These are phyloP conservation scores for Amorpha juglandis DNA, from an alignment of 2,888 invertebrate genomes.

Conservation along the genomic window DNA sequence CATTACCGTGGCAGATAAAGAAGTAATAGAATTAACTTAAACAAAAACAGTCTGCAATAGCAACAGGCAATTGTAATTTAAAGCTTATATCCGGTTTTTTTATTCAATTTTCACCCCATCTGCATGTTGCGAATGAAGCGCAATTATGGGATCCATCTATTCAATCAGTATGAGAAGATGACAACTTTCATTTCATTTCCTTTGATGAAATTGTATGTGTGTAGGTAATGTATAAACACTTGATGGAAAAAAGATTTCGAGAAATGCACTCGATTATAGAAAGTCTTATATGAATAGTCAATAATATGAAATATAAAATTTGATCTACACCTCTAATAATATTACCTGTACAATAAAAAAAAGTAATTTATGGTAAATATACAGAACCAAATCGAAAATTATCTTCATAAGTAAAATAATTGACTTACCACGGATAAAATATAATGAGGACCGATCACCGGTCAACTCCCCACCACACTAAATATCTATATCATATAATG, in stretches of 20 bases:
- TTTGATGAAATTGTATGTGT: background rate
- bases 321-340: too few relatives aligned
- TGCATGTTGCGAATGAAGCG: background rate
- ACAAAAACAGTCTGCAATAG: background rate
- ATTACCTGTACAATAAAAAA: too few relatives aligned
- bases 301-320: too few relatives aligned
- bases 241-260: too few relatives aligned
- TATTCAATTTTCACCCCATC: background rate
- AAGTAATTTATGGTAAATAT: too few relatives aligned
- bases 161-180: background rate
- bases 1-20: too few relatives aligned
- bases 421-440: conserved; percentile 52
- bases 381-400: background rate
- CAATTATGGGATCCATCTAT: background rate
- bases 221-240: too few relatives aligned
- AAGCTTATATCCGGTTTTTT: background rate
- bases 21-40: background rate
- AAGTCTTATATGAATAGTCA: too few relatives aligned
- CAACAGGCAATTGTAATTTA: background rate
- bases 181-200: background rate
- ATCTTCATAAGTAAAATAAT: conserved; percentile 8
- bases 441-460: conserved; percentile 51
- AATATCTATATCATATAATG: conserved; percentile 45
- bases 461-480: conserved; percentile 62
- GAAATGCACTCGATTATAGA: too few relatives aligned